These are phyloP conservation scores for Steromphala cineraria DNA, from an alignment of 2,888 invertebrate genomes.

Conservation along the genomic window DNA sequence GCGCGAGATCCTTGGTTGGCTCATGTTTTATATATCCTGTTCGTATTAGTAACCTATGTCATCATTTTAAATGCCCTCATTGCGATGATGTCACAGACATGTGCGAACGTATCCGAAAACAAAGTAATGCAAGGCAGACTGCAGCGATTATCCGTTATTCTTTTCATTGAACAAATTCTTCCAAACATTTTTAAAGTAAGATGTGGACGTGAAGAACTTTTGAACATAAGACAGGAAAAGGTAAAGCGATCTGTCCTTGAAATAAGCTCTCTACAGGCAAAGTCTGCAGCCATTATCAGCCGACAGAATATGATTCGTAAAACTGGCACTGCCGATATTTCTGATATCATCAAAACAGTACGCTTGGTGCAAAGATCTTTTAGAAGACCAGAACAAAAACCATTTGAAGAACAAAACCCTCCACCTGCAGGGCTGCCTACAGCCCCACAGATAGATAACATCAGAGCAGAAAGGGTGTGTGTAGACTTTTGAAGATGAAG, in stretches of 20 bases:
- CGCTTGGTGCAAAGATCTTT: too few relatives aligned
- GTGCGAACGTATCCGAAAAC: constrained; percentile 52
- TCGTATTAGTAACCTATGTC: constrained; percentile 55
- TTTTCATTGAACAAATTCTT: constrained; percentile 44
- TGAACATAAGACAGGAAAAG: constrained; percentile 42
- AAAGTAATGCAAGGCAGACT: constrained; percentile 55
- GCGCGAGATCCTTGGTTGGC: constrained; percentile 56
- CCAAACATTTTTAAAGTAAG: not conserved
- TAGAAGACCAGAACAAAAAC: too few relatives aligned
- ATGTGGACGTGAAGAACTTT: constrained; percentile 40
- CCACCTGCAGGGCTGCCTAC: too few relatives aligned
- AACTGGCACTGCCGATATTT: too few relatives aligned
- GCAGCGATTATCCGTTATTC: constrained; percentile 52
- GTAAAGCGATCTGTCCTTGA: constrained; percentile 48
- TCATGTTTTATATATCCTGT: constrained; percentile 49
- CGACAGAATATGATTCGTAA: constrained; percentile 20
- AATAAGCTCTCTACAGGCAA: constrained; percentile 51
- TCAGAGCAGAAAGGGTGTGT: too few relatives aligned
- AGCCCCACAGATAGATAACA: too few relatives aligned
- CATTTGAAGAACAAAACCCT: too few relatives aligned
- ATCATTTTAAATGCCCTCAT: constrained; percentile 62
- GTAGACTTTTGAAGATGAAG: too few relatives aligned
- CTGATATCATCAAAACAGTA: too few relatives aligned
- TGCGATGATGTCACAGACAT: constrained; percentile 66
- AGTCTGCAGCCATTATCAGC: constrained; percentile 24